A percentile compares a stretch with the other conserved stretches of the same genome.
Evolutionary conservation across 92 coral and sea anemone genomes (phyloP).

Genomic region (Palythoa heliodiscus): DNA sequence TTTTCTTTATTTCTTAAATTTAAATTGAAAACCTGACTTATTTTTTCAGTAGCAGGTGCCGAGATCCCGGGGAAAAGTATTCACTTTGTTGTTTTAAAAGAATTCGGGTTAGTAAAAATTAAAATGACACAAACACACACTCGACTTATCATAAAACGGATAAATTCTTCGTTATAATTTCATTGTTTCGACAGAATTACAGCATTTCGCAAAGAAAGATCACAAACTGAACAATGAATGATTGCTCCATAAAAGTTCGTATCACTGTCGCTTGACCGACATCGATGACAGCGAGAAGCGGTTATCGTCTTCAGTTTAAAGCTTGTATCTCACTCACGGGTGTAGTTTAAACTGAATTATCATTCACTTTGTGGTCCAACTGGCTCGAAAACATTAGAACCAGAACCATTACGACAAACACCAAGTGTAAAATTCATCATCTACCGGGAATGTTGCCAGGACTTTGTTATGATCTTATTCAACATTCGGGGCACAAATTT

Average conservation of each 20-base stretch:
- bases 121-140: background rate
- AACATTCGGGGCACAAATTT: conserved; percentile 7
- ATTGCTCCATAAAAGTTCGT: background rate
- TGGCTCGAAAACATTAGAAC: conserved; percentile 26
- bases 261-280: background rate
- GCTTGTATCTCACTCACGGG: background rate
- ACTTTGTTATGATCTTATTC: conserved; percentile 29
- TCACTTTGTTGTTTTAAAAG: background rate
- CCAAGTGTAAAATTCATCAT: conserved; percentile 11
- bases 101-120: conserved; percentile 10
- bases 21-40: background rate
- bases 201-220: background rate
- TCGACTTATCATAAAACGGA: conserved; percentile 4
- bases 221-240: background rate
- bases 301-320: background rate
- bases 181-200: background rate
- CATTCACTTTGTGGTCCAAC: conserved; percentile 28
- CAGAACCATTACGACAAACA: conserved; percentile 35
- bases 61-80: conserved; percentile 25
- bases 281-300: background rate
- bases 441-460: conserved; percentile 32
- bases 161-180: background rate
- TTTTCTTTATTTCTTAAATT: background rate
- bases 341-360: conserved; percentile 16
- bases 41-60: conserved; percentile 11